Evolutionary conservation across 2,113 vertebrate genomes (phyloP).

Genomic region (Corvus moneduloides): DNA sequence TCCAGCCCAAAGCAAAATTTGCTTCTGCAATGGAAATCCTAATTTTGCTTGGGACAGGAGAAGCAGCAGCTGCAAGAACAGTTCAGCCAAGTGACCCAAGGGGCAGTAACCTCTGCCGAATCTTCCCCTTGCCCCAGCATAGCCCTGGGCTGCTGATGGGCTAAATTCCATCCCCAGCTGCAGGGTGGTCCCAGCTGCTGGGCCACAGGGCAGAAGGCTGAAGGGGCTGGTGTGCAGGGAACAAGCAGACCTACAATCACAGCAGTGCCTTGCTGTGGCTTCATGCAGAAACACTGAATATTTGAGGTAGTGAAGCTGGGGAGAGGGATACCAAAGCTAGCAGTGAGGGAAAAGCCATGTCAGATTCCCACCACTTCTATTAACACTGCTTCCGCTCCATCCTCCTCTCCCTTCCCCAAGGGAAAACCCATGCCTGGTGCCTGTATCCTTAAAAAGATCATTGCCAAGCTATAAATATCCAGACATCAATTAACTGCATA

Average conservation of each 20-base stretch:
- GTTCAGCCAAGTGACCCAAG: not conserved
- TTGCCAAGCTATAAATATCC: slow-evolving; percentile 17
- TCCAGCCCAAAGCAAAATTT: not conserved
- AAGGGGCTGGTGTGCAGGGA: not conserved
- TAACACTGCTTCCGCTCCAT: not conserved
- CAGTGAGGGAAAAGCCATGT: not conserved
- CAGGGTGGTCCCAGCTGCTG: not conserved
- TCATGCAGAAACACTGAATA: not conserved
- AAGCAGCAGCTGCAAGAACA: not conserved
- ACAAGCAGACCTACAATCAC: not conserved
- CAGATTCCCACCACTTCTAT: not conserved
- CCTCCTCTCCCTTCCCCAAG: not conserved
- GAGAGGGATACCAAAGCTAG: not conserved
- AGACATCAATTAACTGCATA: not conserved
- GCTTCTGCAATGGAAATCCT: not conserved
- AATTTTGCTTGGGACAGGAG: not conserved
- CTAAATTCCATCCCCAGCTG: accelerated
- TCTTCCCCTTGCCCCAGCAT: not conserved
- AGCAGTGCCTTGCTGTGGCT: not conserved
- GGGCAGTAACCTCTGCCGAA: not conserved
- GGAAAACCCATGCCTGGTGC: not conserved
- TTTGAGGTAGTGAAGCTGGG: not conserved
- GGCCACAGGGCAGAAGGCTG: not conserved
- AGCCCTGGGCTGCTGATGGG: not conserved
- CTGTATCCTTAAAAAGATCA: slow-evolving; percentile 13